phyloP scores from a whole-genome alignment of 2,888 invertebrate species.

The Homarus gammarus region DNA sequence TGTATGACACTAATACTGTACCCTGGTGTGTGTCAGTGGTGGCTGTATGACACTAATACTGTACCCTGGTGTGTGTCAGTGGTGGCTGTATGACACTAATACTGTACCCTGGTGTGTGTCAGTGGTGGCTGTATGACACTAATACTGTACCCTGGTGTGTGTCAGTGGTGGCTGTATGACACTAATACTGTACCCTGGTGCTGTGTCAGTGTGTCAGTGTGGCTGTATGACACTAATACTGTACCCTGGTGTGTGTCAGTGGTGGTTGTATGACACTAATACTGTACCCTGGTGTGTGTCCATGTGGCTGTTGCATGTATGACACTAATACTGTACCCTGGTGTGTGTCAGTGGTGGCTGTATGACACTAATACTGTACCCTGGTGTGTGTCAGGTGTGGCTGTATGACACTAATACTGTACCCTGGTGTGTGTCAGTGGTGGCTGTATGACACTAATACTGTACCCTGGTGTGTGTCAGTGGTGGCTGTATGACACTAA shows the following conservation, averaged over 20 bases:
- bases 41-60: no score
- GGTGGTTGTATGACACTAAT: background rate
- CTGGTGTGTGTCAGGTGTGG: background rate
- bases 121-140: background rate
- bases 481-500: no score
- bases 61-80: background rate
- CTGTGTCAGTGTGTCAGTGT: slow-evolving; percentile 35
- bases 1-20: no score
- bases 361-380: no score
- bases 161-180: background rate
- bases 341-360: background rate
- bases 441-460: no score
- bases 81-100: no score
- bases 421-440: background rate
- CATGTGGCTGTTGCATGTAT: no score
- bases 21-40: background rate
- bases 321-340: background rate
- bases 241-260: slow-evolving; percentile 11
- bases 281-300: background rate
- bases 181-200: background rate
- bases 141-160: background rate
- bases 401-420: no score
- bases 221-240: no score
- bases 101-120: background rate
- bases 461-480: background rate